Evolutionary conservation across 1,140 invertebrate species (phyloP).

Genomic region (Lepidurus apus): DNA sequence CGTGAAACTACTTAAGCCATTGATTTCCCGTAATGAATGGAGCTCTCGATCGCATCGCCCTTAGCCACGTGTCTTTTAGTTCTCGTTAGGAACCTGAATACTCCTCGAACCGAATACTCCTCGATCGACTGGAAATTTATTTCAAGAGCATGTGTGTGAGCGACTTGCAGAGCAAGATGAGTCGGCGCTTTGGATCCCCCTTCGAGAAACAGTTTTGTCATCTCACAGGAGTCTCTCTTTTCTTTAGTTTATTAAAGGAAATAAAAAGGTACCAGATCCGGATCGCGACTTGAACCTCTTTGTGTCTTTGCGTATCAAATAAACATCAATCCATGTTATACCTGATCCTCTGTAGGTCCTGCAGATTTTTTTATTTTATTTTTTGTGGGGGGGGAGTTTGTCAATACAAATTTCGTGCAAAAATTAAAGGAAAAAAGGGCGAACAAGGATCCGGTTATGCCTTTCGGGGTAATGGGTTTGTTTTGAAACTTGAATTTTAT

Average conservation of each 20-base stretch:
- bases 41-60: not conserved
- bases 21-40: conserved; percentile 1
- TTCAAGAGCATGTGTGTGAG: not conserved
- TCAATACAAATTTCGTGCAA: no score
- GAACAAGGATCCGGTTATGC: no score
- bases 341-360: no score
- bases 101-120: not conserved
- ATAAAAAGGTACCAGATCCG: not conserved
- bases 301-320: conserved; percentile 11
- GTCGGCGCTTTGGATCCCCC: not conserved
- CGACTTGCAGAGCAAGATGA: not conserved
- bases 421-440: no score
- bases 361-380: no score
- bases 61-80: not conserved
- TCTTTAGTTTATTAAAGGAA: not conserved
- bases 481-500: no score
- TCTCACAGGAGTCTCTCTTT: not conserved
- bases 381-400: no score
- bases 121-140: not conserved
- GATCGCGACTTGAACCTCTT: not conserved
- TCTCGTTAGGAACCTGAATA: not conserved
- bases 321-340: not conserved
- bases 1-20: not conserved
- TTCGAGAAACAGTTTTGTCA: not conserved
- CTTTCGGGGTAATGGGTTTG: no score